Conservation (phyloP, 2,797 vertebrate genomes). For the Tangara arthus region DNA sequence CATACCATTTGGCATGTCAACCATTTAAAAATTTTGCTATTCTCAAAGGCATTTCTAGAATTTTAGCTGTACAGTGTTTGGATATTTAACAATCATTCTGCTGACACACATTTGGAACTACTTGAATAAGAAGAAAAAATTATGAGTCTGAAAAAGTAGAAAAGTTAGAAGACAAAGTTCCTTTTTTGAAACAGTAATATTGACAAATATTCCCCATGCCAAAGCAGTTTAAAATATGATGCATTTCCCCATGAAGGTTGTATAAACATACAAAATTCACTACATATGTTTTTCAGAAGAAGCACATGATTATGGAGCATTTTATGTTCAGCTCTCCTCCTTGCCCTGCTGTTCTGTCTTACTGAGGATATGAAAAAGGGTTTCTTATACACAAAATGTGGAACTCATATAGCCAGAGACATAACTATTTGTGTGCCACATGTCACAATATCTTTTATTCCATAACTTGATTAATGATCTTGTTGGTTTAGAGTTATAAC, state of each 20-base stretch:
- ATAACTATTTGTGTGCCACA: not conserved
- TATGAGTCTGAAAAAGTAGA: not conserved
- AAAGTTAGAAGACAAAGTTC: not conserved
- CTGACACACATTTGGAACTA: not conserved
- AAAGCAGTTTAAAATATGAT: not conserved
- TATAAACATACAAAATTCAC: constrained; percentile 23
- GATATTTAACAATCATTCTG: not conserved
- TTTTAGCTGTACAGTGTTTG: not conserved
- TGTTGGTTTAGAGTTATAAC: not conserved
- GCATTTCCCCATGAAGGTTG: not conserved
- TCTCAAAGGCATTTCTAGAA: not conserved
- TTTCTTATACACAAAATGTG: not conserved
- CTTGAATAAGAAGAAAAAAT: not conserved
- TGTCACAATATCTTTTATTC: not conserved
- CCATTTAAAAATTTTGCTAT: not conserved
- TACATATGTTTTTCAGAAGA: constrained; percentile 16
- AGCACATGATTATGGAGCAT: constrained; percentile 13
- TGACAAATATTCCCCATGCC: not conserved
- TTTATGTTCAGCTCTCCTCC: constrained; percentile 30
- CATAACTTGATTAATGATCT: not conserved
- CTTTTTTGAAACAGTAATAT: not conserved
- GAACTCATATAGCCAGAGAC: not conserved
- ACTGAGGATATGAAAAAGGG: not conserved
- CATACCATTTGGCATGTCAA: not conserved
- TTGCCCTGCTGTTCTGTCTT: not conserved